These are phyloP conservation scores for Athetis lepigone DNA, from an alignment of 2,888 invertebrate species.

Conservation along the genomic window DNA sequence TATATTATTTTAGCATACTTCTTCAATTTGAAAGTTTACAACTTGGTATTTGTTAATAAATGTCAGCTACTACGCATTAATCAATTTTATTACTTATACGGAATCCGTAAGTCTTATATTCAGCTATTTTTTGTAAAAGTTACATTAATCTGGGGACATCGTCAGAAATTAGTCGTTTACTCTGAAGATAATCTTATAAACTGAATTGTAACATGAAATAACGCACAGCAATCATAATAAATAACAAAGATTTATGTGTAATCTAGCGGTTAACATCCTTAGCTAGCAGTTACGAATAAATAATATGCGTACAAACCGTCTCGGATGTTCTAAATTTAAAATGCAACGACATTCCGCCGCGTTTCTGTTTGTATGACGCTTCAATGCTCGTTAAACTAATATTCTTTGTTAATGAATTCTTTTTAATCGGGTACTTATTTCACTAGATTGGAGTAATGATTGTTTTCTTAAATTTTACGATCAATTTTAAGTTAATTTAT, in stretches of 20 bases:
- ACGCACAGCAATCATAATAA: slow-evolving; percentile 16
- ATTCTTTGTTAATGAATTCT: slow-evolving; percentile 53
- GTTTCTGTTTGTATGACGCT: slow-evolving; percentile 61
- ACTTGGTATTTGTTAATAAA: neutral
- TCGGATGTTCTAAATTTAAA: slow-evolving; percentile 75
- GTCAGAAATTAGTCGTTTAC: slow-evolving; percentile 10
- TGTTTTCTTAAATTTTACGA: too few relatives aligned
- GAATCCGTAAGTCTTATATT: slow-evolving; percentile 17
- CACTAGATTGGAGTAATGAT: neutral
- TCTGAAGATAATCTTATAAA: slow-evolving; percentile 5
- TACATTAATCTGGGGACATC: slow-evolving; percentile 1
- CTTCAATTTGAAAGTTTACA: slow-evolving; percentile 19
- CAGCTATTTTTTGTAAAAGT: slow-evolving; percentile 2
- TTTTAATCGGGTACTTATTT: neutral
- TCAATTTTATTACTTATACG: slow-evolving; percentile 8
- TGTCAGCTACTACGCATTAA: neutral
- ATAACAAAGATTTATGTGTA: slow-evolving; percentile 9
- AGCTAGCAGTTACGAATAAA: slow-evolving; percentile 58
- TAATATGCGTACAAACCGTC: slow-evolving; percentile 65
- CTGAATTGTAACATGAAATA: slow-evolving; percentile 3
- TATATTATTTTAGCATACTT: slow-evolving; percentile 24
- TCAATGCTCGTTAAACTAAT: slow-evolving; percentile 58
- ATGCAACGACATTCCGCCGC: slow-evolving; percentile 71
- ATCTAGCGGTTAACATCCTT: slow-evolving; percentile 51
- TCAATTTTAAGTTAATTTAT: too few relatives aligned